phyloP scores from a whole-genome alignment of 1,140 invertebrate species.

The Leptinotarsa undecemlineata region DNA sequence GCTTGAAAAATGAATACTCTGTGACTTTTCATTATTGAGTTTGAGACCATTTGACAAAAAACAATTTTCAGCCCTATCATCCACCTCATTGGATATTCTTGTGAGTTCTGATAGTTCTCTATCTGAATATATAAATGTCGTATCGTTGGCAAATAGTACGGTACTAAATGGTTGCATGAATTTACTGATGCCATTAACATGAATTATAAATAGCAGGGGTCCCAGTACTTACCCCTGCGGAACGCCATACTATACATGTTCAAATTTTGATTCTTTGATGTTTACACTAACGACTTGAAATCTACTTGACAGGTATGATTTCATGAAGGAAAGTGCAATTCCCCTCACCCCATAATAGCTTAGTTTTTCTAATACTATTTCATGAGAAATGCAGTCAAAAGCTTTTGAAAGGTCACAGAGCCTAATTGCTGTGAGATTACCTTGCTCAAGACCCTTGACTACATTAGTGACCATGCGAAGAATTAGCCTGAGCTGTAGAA shows the following conservation, averaged over 20 bases:
- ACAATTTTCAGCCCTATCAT: background rate
- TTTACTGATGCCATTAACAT: too few relatives aligned
- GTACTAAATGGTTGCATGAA: background rate
- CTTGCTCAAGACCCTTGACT: too few relatives aligned
- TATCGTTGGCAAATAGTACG: background rate
- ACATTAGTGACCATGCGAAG: too few relatives aligned
- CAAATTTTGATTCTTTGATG: background rate
- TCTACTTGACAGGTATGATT: background rate
- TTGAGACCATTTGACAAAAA: background rate
- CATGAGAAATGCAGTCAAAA: slow-evolving; percentile 10
- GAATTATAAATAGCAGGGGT: too few relatives aligned
- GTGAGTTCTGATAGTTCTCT: background rate
- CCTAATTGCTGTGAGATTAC: too few relatives aligned
- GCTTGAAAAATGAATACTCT: background rate
- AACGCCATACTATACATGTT: background rate
- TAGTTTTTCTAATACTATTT: slow-evolving; percentile 4
- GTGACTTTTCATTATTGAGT: slow-evolving; percentile 1
- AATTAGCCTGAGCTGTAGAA: too few relatives aligned
- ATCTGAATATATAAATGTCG: background rate
- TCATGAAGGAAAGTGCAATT: background rate
- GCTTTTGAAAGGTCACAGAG: too few relatives aligned
- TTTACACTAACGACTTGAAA: background rate
- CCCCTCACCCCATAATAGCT: background rate
- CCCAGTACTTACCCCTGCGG: too few relatives aligned
- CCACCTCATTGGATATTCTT: background rate